These are phyloP conservation scores for Mungos mungo DNA, from an alignment of 2,113 vertebrate genomes.

Conservation along the genomic window DNA sequence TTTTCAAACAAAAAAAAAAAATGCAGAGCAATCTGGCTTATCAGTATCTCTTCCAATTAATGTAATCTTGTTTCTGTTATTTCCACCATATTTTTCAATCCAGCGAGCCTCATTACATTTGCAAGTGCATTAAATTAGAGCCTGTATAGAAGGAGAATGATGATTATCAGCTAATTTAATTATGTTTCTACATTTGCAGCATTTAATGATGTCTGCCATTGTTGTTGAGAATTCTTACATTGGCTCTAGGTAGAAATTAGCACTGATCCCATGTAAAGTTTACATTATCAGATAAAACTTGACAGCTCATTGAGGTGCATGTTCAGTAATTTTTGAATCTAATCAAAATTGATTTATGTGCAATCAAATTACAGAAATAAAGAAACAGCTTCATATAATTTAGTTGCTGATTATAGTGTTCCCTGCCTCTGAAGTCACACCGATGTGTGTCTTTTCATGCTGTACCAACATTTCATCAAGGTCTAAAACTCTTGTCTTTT, in stretches of 20 bases:
- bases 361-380: constrained; percentile 67
- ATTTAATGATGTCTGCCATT: constrained; percentile 85
- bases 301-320: constrained; percentile 66
- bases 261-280: constrained; percentile 81
- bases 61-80: constrained; percentile 90
- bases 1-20: constrained; percentile 73
- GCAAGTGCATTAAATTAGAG: constrained; percentile 86
- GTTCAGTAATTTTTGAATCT: constrained; percentile 73
- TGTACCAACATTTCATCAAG: constrained; percentile 50
- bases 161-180: constrained; percentile 91
- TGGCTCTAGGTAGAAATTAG: constrained; percentile 77
- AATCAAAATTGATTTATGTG: constrained; percentile 80
- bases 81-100: constrained; percentile 86
- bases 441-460: not conserved
- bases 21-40: constrained; percentile 82
- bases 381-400: constrained; percentile 52
- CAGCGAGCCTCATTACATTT: constrained; percentile 87
- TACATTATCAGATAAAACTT: constrained; percentile 81
- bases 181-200: constrained; percentile 85
- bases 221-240: constrained; percentile 79
- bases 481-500: not conserved
- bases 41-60: constrained; percentile 88
- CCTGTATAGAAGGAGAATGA: constrained; percentile 85
- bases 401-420: constrained; percentile 2
- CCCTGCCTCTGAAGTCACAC: constrained; percentile 40